Base-by-base conservation (phyloP, 2,888 invertebrate genomes). In the Ramazzottius varieornatus region DNA sequence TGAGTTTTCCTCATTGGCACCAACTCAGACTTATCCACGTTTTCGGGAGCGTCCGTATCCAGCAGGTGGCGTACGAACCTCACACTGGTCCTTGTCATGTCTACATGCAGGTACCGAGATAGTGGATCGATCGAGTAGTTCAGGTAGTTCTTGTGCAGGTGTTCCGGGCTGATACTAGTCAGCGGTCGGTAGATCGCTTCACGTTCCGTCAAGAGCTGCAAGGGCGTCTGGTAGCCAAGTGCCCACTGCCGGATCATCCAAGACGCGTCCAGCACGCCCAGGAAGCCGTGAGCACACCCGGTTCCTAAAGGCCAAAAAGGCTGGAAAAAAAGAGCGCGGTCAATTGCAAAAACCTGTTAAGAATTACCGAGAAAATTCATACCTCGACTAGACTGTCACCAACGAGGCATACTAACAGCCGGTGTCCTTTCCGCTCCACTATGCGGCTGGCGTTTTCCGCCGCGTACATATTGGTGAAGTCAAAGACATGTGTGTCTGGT, bases 291-390 rank as follows among this genome's bases (percentile, higher is more conserved):
- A 0, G 94, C 96, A 78, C 93, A 93, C 0, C 98, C 98, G 1
- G 93, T 93, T 0, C 98, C 98, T 0, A 93, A 94, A 2, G 96
- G 98, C 96, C 98, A 98, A 78, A 98, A 98, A 1, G 80, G 80
- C 77, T 78, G 70, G 66, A 67, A 63, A 64, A 67, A 67, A 32
- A 67, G 24, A 32, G 32, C 8, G 40, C 8, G 8, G 8, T 40
- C 20, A 13, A 40, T 20, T 40, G 40, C 40, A 40, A 40, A 40
- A 8, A 40, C 40, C 8, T 40, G 40, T 20, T 13, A 20, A 20
- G 8, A 40, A 40, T 13, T 40, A 32, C 33, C 46, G 16, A 1
- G 46, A 20, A 63, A 29, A n/a, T 46, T 33, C 69, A 71, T 72
- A 85, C 85, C 81, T 96, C 96, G 33, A 96, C 81, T 66, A 96